Conservation (phyloP, 2,113 vertebrate species). For the Pseudorectes ferrugineus region DNA sequence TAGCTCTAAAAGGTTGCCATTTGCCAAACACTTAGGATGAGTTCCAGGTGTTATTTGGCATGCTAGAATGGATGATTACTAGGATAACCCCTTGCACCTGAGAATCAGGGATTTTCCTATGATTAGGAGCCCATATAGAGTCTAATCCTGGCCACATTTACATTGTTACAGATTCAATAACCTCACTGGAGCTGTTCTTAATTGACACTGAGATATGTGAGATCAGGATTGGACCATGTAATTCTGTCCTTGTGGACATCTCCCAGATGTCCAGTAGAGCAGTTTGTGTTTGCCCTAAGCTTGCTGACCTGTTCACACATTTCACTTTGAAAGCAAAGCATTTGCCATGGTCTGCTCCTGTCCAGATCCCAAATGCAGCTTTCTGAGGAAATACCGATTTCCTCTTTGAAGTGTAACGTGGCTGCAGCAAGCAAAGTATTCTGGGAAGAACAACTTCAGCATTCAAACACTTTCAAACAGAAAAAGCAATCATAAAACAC, state of each 20-base stretch:
- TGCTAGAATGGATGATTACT: background rate
- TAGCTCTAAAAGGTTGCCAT: background rate
- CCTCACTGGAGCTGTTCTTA: background rate
- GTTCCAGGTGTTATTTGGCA: background rate
- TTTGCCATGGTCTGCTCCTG: background rate
- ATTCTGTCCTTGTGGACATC: background rate
- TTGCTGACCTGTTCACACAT: background rate
- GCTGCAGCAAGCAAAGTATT: background rate
- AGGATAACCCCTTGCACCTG: background rate
- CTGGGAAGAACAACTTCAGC: background rate
- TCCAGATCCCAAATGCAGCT: background rate
- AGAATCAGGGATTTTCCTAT: background rate
- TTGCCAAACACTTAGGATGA: background rate
- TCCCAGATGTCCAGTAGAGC: background rate
- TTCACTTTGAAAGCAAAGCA: background rate
- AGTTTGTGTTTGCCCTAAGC: background rate
- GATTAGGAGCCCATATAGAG: background rate
- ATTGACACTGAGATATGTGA: background rate
- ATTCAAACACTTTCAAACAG: background rate
- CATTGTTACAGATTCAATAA: background rate
- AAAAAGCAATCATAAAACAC: background rate
- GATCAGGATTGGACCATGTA: background rate
- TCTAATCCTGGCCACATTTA: background rate
- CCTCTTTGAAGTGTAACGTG: background rate
- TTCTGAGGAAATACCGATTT: background rate